Base-by-base conservation (phyloP, 2,888 invertebrate species). In the Keiferia lycopersicella region DNA sequence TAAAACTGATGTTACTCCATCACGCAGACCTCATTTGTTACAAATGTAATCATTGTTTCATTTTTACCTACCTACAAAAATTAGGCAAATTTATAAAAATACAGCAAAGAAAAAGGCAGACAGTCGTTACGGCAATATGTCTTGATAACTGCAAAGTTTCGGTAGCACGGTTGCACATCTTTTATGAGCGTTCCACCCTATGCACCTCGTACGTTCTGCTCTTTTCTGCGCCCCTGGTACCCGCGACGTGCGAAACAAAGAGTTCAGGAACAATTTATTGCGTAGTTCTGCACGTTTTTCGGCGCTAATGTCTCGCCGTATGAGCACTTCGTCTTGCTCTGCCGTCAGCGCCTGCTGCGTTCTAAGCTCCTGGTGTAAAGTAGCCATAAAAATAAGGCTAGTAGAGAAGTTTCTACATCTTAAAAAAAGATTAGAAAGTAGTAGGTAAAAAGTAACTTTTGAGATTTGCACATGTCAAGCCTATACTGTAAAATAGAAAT, bases 61-160 rank as follows among this genome's bases (percentile, higher is more conserved):
- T 26, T 2, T 26, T 7, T 8, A 10, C 8, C 6, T 30, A 30
- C 3, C 7, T 34, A 34, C 34, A 34, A 8, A 8, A 34, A 7
- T 34, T 34, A 20, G 18, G 22, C 0, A 12, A 22, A 11, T 50
- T 22, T 51, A 51, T 4, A 6, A 56, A n/a, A 7, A 34, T 30
- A 18, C 4, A 2, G 30, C 56, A 48, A 66, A 59, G 59, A 64
- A 39, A 2, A n/a, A 16, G 50, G 10, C 65, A 60, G 71, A 79
- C 67, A 77, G 72, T 77, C 63, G 4, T 14, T 20, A 59, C 66
- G 71, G 79, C 74, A 79, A 81, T 81, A 79, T 78, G 75, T 81
- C 79, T 79, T 81, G 74, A 78, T 80, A 81, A 81, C 76, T 76
- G 76, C 76, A 76, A 69, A 81, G 80, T 81, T 81, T 76, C 72